phyloP scores from a whole-genome alignment of 2,888 invertebrate species.

The Darwinula stevensoni region DNA sequence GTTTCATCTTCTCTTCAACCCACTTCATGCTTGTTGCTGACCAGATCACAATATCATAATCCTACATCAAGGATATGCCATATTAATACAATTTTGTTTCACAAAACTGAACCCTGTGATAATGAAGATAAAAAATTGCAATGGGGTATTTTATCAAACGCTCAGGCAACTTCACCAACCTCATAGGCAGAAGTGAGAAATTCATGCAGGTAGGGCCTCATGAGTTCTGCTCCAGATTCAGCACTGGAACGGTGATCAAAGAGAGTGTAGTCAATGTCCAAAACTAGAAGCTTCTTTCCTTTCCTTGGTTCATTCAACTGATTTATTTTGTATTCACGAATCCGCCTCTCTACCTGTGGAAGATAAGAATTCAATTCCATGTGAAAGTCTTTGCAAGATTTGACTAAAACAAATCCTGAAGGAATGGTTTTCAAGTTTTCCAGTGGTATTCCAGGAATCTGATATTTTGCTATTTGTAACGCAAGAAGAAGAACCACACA shows the following conservation, averaged over 20 bases:
- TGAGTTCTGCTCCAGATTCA: conserved; percentile 56
- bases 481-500: too few species aligned
- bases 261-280: conserved; percentile 86
- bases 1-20: conserved; percentile 88
- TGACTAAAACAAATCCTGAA: too few species aligned
- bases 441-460: too few species aligned
- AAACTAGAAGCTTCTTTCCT: conserved; percentile 61
- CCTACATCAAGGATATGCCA: conserved; percentile 12
- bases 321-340: conserved; percentile 50
- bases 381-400: too few species aligned
- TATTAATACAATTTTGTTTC: conserved; percentile 3
- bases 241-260: conserved; percentile 85
- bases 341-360: conserved; percentile 42
- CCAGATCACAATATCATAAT: conserved; percentile 94
- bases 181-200: conserved; percentile 60
- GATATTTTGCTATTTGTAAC: not conserved
- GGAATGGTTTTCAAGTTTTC: too few species aligned
- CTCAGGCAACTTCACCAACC: conserved; percentile 10
- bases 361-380: too few species aligned
- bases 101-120: too few species aligned
- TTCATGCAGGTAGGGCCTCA: conserved; percentile 84
- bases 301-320: conserved; percentile 48
- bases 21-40: conserved; percentile 95
- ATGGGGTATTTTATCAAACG: not conserved
- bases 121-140: conserved; percentile 2